Evolutionary conservation across 2,888 invertebrate genomes (phyloP), one percentile per base, ranked within the genome.

Genomic region (Kuschelorhynchus macadamiae): DNA sequence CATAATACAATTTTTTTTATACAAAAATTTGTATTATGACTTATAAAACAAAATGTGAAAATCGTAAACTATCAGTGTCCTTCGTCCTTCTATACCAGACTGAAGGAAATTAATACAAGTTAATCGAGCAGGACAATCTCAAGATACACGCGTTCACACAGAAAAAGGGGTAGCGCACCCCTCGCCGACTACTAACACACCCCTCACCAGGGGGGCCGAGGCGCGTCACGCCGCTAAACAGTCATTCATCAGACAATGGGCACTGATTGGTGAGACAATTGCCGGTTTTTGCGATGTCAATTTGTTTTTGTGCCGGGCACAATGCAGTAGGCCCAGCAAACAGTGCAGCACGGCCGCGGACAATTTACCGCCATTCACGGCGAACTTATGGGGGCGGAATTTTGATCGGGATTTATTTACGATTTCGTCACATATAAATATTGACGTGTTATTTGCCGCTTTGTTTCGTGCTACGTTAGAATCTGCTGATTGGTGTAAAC

Each of bases 241-340:
- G 12, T 62, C 53, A 62, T 62, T 50, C 44, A 33, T 32, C 63
- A 63, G 55, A 68, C 68, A 68, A 68, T 68, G 57, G 50, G 32
- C 76, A 72, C 80, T 84, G 84, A 84, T 84, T 84, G 83, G 82
- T 83, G 82, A 84, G 82, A 84, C 83, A 84, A 84, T 83, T 77
- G 82, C 74, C 75, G 44, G 82, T 83, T 84, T 84, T 84, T 82
- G 81, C 81, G 79, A 81, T 81, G 83, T 81, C 83, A 83, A 84
- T 84, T 83, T 82, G 83, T 83, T 84, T 84, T 84, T 83, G 60
- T 83, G 78, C 78, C 72, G 73, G 56, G 62, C 70, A 83, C 83
- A 84, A 83, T 81, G 76, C 77, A 75, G 80, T 70, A 81, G 81
- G 81, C 80, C 73, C 77, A 80, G 79, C 81, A 82, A 83, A 82